Evolutionary conservation across 2,113 vertebrate genomes (phyloP).

Genomic region (Forbesichthys agassizii): DNA sequence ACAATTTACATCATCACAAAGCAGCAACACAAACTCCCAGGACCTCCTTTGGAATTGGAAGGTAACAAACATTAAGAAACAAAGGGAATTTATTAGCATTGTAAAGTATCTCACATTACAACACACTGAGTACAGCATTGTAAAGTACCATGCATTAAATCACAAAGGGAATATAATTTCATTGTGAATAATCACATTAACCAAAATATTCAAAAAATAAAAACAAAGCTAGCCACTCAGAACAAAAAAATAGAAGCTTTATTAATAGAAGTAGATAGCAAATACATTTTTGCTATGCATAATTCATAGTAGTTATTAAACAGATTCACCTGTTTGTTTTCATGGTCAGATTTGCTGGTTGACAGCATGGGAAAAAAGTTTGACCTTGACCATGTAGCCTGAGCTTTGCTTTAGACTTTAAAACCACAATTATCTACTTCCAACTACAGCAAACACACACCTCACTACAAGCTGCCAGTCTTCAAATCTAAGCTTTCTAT

Average conservation of each 20-base stretch:
- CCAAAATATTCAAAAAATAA: slow-evolving; percentile 10
- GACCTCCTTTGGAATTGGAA: neutral
- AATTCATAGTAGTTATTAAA: neutral
- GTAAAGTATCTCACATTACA: too few species aligned
- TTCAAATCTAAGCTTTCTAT: neutral
- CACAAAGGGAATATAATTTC: too few species aligned
- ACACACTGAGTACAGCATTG: too few species aligned
- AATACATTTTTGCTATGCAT: slow-evolving; percentile 5
- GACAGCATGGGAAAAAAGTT: neutral
- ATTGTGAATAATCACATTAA: too few species aligned
- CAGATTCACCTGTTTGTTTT: neutral
- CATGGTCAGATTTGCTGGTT: neutral
- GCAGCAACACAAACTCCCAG: neutral
- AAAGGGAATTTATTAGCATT: too few species aligned
- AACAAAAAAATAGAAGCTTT: slow-evolving; percentile 30
- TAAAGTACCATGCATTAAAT: too few species aligned
- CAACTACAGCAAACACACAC: neutral
- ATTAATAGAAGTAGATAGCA: slow-evolving; percentile 28
- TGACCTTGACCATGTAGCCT: neutral
- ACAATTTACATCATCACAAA: too few species aligned
- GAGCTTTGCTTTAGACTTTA: neutral
- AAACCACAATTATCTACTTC: neutral
- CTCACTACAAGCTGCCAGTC: neutral
- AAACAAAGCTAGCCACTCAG: slow-evolving; percentile 19
- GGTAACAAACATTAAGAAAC: too few species aligned